Evolutionary conservation across 2,888 invertebrate species (phyloP), one percentile per base, ranked within the genome.

Genomic region (Cinara cedri): DNA sequence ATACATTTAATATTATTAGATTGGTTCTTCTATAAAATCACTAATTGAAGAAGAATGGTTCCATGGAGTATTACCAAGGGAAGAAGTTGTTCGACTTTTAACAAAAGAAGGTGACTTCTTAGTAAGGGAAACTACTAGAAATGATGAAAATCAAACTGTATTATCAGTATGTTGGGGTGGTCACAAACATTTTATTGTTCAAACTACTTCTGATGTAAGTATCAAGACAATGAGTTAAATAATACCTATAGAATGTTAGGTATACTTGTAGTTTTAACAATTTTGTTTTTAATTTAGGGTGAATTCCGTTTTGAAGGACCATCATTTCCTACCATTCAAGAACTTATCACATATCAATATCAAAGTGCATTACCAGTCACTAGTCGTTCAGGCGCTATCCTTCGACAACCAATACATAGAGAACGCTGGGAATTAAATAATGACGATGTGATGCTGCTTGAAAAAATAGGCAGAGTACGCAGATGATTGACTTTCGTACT

Each of bases 351-450:
- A 83, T 94, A 95, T 88, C 97, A 98, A 86, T 90, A 92, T 84
- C 90, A 92, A 81, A 93, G 94, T 82, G 93, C 93, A 16, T 88
- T 93, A 82, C 93, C 97, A 0, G 96, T 98, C 1, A 98, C 97
- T 0, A 93, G 93, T 83, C 90, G 96, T 84, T 97, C 97, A 0
- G 96, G 96, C 70, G 95, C 97, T 80, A 90, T 97, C 84, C 88
- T 98, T 74, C 89, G 92, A 81, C 91, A 92, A 78, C 94, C 97
- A 6, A 93, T 97, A 83, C 91, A 92, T 10, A 87, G 96, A 42
- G 97, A 97, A 88, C 90, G 92, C 83, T 98, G 97, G 97, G 97
- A 98, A 85, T 89, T 98, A 1, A 96, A 95, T 86, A 97, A 98
- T 85, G 96, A 97, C 85, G 96, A 97, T 86, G 96, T 98, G 72